Evolutionary conservation across 2,797 vertebrate species (phyloP).

Genomic region (Lacerta viridis): DNA sequence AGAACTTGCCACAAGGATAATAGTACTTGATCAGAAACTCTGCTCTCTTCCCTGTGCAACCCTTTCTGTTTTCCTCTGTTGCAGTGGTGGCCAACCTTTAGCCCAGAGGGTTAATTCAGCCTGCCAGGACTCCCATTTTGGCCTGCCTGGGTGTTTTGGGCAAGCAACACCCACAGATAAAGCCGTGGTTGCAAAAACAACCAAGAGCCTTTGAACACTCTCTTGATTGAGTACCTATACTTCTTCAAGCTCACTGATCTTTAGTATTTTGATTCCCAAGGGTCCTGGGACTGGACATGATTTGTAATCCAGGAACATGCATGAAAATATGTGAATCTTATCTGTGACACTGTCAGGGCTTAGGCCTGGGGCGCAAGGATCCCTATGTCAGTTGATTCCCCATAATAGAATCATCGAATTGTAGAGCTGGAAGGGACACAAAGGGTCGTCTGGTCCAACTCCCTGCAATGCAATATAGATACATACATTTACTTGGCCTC

Average conservation of each 20-base stretch:
- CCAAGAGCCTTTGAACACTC: too few relatives aligned
- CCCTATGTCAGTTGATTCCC: conserved; percentile 21
- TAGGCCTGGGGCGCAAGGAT: not conserved
- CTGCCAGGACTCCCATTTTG: too few relatives aligned
- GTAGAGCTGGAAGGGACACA: too few relatives aligned
- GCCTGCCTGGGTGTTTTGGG: too few relatives aligned
- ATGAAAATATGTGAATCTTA: not conserved
- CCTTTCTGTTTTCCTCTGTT: not conserved
- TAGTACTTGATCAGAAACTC: not conserved
- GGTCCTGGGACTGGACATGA: not conserved
- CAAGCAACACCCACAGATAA: too few relatives aligned
- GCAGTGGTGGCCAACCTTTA: too few relatives aligned
- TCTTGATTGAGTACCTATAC: not conserved
- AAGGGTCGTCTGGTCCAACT: too few relatives aligned
- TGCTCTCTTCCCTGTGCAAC: not conserved
- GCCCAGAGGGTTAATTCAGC: too few relatives aligned
- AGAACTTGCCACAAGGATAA: not conserved
- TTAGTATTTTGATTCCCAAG: not conserved
- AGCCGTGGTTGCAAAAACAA: too few relatives aligned
- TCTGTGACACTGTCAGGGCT: not conserved
- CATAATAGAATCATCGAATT: not conserved
- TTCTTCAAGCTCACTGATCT: not conserved
- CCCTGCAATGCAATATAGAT: not conserved
- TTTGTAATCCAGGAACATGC: not conserved
- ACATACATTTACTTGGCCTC: conserved; percentile 44